These are phyloP conservation scores for Urosaurus nigricauda DNA, from an alignment of 2,797 vertebrate genomes.

Conservation along the genomic window DNA sequence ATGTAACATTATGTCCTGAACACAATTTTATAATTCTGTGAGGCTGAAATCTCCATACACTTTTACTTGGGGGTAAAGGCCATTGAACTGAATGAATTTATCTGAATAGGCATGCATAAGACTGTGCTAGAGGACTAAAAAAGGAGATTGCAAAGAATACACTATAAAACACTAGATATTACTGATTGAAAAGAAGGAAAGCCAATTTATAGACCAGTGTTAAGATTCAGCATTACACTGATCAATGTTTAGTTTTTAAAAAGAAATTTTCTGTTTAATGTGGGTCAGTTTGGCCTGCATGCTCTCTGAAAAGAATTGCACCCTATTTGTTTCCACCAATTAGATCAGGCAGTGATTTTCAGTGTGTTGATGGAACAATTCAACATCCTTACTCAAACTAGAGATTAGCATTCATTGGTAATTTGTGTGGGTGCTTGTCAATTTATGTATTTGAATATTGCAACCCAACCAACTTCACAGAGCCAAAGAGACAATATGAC, in stretches of 20 bases:
- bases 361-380: not conserved
- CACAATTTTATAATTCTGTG: too few relatives aligned
- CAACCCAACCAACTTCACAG: slow-evolving; percentile 12
- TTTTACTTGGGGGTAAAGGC: not conserved
- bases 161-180: not conserved
- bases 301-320: slow-evolving; percentile 3
- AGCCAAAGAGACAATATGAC: not conserved
- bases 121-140: not conserved
- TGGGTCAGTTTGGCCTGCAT: slow-evolving; percentile 40
- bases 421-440: not conserved
- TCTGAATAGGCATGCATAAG: not conserved
- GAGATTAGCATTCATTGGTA: not conserved
- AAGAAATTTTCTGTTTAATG: slow-evolving; percentile 44
- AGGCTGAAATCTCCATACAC: not conserved
- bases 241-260: slow-evolving; percentile 40
- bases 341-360: not conserved
- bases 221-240: not conserved
- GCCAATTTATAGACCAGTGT: slow-evolving; percentile 17
- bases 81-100: not conserved
- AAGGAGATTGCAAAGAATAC: not conserved
- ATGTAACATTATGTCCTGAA: too few relatives aligned
- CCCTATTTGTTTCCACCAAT: slow-evolving; percentile 18
- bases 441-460: not conserved
- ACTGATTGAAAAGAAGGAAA: not conserved
- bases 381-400: not conserved